Evolutionary conservation across 2,888 invertebrate species (phyloP).

Genomic region (Tenthredo scrophulariae): DNA sequence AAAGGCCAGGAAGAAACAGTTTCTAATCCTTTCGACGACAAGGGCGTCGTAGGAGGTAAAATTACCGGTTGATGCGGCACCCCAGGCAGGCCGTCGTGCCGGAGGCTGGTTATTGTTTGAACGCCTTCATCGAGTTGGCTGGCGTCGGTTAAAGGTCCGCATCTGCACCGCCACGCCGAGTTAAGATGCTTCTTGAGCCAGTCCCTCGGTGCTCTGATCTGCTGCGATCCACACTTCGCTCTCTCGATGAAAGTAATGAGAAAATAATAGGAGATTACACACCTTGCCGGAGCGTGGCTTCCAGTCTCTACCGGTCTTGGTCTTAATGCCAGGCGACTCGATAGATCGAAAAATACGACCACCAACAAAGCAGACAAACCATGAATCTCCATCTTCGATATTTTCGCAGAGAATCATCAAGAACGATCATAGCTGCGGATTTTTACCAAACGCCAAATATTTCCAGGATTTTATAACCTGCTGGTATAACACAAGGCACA

Average conservation of each 20-base stretch:
- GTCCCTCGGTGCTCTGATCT: neutral
- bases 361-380: constrained; percentile 2
- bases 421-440: too few species aligned
- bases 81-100: constrained; percentile 8
- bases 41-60: constrained; percentile 39
- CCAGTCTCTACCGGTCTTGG: constrained; percentile 25
- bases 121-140: constrained; percentile 61
- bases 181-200: neutral
- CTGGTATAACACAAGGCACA: too few species aligned
- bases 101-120: constrained; percentile 62
- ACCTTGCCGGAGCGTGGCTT: constrained; percentile 66
- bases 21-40: constrained; percentile 9
- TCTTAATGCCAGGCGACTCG: neutral
- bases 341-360: neutral
- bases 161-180: constrained; percentile 23
- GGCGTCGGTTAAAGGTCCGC: neutral
- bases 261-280: constrained; percentile 73
- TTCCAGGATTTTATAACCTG: neutral
- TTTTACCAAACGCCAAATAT: neutral
- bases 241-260: constrained; percentile 65
- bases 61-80: constrained; percentile 25
- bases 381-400: neutral
- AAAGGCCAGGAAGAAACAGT: neutral
- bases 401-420: neutral
- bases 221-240: constrained; percentile 55